Evolutionary conservation across 1,140 invertebrate species (phyloP).

Genomic region (Drosophila ironensis): DNA sequence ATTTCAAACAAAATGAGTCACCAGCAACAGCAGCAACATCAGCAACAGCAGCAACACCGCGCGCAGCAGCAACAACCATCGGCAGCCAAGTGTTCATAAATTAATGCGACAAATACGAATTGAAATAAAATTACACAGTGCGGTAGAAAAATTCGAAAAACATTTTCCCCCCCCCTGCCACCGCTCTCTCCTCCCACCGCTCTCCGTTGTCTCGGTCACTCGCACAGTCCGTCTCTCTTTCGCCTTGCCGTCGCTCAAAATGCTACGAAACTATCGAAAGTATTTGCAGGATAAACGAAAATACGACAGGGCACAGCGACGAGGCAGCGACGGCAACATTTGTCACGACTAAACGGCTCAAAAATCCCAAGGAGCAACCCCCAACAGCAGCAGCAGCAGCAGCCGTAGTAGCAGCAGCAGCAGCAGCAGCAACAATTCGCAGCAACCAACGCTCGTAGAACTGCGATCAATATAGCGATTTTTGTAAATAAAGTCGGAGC

Average conservation of each 20-base stretch:
- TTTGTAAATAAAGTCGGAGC: slow-evolving; percentile 75
- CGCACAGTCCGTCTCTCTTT: slow-evolving; percentile 14
- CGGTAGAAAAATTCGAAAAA: slow-evolving; percentile 37
- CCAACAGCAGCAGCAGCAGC: slow-evolving; percentile 16
- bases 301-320: slow-evolving; percentile 70
- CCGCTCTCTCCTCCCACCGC: slow-evolving; percentile 5
- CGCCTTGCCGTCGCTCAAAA: slow-evolving; percentile 62
- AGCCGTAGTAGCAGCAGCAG: slow-evolving; percentile 4
- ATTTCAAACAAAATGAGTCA: slow-evolving; percentile 64
- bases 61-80: slow-evolving; percentile 23
- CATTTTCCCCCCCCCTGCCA: slow-evolving; percentile 24
- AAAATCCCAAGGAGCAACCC: slow-evolving; percentile 11
- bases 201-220: slow-evolving; percentile 5
- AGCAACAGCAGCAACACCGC: slow-evolving; percentile 40
- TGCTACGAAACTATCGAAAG: slow-evolving; percentile 79
- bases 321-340: slow-evolving; percentile 61
- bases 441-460: slow-evolving; percentile 24
- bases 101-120: slow-evolving; percentile 66
- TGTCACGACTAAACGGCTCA: slow-evolving; percentile 55
- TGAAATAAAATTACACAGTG: too few species aligned
- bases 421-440: slow-evolving; percentile 28
- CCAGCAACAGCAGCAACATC: slow-evolving; percentile 39
- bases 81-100: slow-evolving; percentile 63
- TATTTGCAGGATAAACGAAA: slow-evolving; percentile 80
- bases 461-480: slow-evolving; percentile 22